phyloP scores from a whole-genome alignment of 1,140 invertebrate species.

The Ceratina australensis region DNA sequence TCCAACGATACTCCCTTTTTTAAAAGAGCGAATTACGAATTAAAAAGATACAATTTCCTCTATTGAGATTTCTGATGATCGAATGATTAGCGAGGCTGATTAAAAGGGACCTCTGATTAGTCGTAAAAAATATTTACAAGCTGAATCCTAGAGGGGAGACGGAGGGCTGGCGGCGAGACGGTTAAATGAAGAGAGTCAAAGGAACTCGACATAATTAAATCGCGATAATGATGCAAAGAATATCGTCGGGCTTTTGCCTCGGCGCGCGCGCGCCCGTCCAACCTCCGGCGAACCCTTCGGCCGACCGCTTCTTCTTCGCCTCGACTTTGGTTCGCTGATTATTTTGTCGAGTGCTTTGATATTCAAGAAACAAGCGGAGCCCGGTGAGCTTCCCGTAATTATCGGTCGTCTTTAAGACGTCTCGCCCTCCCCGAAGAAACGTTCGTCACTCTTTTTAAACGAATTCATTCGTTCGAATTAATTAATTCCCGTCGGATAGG shows the following conservation, averaged over 20 bases:
- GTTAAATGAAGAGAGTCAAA: conserved; percentile 68
- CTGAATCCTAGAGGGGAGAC: conserved; percentile 15
- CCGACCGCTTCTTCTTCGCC: conserved; percentile 35
- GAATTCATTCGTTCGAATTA: not conserved
- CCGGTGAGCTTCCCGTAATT: conserved; percentile 62
- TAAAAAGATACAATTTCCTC: too few species aligned
- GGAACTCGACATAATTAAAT: conserved; percentile 73
- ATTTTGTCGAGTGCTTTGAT: conserved; percentile 67
- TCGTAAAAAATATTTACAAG: conserved; percentile 58
- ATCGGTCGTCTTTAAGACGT: conserved; percentile 57
- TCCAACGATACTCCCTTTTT: too few species aligned
- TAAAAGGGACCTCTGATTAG: conserved; percentile 61
- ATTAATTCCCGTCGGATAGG: not conserved
- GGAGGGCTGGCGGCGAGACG: conserved; percentile 19
- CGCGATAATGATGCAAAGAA: conserved; percentile 73
- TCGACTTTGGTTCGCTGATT: conserved; percentile 58
- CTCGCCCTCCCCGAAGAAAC: conserved; percentile 18
- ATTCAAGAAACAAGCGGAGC: conserved; percentile 62
- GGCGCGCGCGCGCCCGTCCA: not conserved
- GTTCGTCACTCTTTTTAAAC: not conserved
- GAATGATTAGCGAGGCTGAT: conserved; percentile 44
- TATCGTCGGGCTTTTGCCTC: conserved; percentile 52
- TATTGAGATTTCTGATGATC: not conserved
- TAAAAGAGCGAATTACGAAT: too few species aligned
- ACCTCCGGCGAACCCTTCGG: conserved; percentile 53